Conservation (phyloP, 2,888 invertebrate genomes). For the Drosophila aldrichi region DNA sequence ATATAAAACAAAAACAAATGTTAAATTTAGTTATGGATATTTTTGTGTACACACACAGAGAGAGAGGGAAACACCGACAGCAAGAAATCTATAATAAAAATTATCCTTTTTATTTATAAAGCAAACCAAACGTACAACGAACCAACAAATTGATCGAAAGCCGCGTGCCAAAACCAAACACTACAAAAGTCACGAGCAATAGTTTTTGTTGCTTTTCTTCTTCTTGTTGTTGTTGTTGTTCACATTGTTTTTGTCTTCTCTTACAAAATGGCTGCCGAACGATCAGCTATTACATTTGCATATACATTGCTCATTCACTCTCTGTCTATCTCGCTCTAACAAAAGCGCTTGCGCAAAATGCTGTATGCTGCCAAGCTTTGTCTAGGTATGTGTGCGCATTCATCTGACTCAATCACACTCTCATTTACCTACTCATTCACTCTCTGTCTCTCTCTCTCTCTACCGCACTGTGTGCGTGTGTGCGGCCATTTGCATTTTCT, state of each 20-base stretch:
- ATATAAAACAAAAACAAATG: slow-evolving; percentile 78
- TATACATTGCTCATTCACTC: not conserved
- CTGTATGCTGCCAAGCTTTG: slow-evolving; percentile 39
- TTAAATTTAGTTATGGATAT: slow-evolving; percentile 77
- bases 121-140: slow-evolving; percentile 38
- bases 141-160: slow-evolving; percentile 48
- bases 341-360: slow-evolving; percentile 64
- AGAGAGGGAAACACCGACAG: not conserved
- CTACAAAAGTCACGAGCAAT: slow-evolving; percentile 45
- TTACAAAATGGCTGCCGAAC: slow-evolving; percentile 48
- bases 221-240: not conserved
- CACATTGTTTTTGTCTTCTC: slow-evolving; percentile 6
- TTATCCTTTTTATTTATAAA: slow-evolving; percentile 69
- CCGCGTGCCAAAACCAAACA: slow-evolving; percentile 37
- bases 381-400: slow-evolving; percentile 30
- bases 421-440: slow-evolving; percentile 11
- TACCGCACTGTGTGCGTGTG: slow-evolving; percentile 14
- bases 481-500: slow-evolving; percentile 78
- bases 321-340: not conserved
- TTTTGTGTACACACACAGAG: slow-evolving; percentile 48
- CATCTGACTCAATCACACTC: slow-evolving; percentile 27
- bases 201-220: slow-evolving; percentile 14
- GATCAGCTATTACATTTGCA: slow-evolving; percentile 26
- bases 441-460: slow-evolving; percentile 3
- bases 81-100: slow-evolving; percentile 68